Evolutionary conservation across 1,140 invertebrate genomes (phyloP), one percentile per base, ranked within the genome.

Genomic region (Trichonephila inaurata): DNA sequence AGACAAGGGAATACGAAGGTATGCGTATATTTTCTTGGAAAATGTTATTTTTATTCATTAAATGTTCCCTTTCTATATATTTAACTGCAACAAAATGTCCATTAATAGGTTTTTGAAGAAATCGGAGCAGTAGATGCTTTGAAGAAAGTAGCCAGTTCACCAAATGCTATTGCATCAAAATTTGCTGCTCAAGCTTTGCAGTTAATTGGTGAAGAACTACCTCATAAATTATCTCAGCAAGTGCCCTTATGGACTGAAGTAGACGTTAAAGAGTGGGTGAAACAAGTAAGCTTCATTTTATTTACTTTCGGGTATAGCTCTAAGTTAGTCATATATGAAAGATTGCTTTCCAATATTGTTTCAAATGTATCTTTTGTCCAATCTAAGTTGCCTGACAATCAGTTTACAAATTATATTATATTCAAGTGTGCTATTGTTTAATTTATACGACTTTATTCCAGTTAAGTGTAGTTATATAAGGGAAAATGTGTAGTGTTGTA

Each of bases 181-280:
- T 99, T 99, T 95, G 99, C 99, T 0, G 98, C 98, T 3, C 98
- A 99, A 96, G 99, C 99, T 0, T 96, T 99, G 94, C 97, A 98
- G 93, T 96, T 99, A 2, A 99, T 99, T 81, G 99, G 99, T 0
- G 99, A 99, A 96, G 98, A 99, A 95, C 98, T 99, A 19, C 99
- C 99, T 0, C 99, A 99, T 95, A 99, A 99, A 96, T 96, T 99
- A 58, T 99, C 98, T 44, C 99, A 99, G 95, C 99, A 99, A 96
- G 99, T 99, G 4, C 99, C 99, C 0, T 96, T 99, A 0, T 99
- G 99, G 99, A 99, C 98, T 0, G 97, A 97, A 6, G 98, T 98
- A 95, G 99, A 99, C 96, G 99, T 99, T 0, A 96, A 97, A 94
- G 98, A 99, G 96, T 99, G 99, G 99, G 98, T 99, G 0, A 99